These are phyloP conservation scores for Catostomus latipinnis DNA, from an alignment of 2,797 vertebrate species.

Conservation along the genomic window DNA sequence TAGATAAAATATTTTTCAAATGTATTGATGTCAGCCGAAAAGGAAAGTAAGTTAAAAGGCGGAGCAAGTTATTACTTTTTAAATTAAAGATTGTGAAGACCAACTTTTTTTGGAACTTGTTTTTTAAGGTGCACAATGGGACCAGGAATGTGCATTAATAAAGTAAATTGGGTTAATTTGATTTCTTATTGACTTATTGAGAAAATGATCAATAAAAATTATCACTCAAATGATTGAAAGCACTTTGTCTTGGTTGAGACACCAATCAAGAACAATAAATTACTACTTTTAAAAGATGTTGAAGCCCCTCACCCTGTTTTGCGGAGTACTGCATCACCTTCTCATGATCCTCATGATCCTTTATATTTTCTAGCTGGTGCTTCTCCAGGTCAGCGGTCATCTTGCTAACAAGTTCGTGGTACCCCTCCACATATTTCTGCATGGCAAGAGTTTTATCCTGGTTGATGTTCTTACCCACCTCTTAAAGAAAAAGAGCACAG, in stretches of 20 bases:
- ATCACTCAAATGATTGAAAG: background rate
- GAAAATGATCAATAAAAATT: background rate
- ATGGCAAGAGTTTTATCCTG: conserved; percentile 83
- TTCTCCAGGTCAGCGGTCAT: conserved; percentile 50
- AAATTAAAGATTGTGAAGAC: too few species aligned
- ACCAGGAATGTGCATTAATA: too few species aligned
- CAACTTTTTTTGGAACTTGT: too few species aligned
- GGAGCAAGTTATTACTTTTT: too few species aligned
- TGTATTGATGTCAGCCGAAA: too few species aligned
- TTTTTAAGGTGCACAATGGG: too few species aligned
- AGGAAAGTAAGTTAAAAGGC: too few species aligned
- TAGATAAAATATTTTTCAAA: too few species aligned
- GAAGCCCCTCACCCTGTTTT: conserved; percentile 44
- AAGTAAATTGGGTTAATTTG: too few species aligned
- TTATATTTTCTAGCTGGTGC: conserved; percentile 35
- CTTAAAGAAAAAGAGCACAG: conserved; percentile 62
- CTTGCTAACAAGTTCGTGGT: conserved; percentile 63
- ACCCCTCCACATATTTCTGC: conserved; percentile 77
- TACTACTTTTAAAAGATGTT: background rate
- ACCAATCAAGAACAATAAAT: background rate
- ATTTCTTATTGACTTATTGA: too few species aligned
- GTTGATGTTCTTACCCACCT: conserved; percentile 89
- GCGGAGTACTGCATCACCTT: background rate
- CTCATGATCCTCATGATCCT: background rate
- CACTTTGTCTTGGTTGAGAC: background rate